Evolutionary conservation across 2,113 vertebrate genomes (phyloP).

Genomic region (Hippocampus abdominalis): DNA sequence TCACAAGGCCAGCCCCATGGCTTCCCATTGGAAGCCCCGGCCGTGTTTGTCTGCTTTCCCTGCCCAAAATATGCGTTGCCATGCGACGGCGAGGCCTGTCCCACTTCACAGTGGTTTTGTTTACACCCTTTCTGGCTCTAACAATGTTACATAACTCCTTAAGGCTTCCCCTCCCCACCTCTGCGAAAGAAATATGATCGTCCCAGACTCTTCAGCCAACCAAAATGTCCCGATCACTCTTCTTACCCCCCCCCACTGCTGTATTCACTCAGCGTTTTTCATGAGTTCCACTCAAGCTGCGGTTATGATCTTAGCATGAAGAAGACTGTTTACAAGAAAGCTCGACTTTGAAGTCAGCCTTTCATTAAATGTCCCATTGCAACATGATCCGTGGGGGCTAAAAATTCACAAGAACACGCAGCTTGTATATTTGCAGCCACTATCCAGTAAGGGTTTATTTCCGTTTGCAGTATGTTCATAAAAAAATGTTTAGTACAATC

Average conservation of each 20-base stretch:
- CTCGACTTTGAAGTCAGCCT: conserved; percentile 18
- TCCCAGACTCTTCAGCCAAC: conserved; percentile 33
- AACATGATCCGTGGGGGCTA: conserved; percentile 8
- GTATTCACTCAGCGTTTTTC: conserved; percentile 8
- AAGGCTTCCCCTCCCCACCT: conserved; percentile 54
- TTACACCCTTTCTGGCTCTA: conserved; percentile 69
- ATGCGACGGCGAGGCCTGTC: conserved; percentile 72
- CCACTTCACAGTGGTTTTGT: conserved; percentile 60
- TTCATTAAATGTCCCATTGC: conserved; percentile 13
- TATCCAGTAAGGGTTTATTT: neutral
- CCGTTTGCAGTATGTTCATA: neutral
- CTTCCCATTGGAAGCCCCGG: conserved; percentile 69
- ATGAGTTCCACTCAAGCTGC: neutral
- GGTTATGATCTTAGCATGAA: conserved; percentile 1
- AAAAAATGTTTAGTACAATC: neutral
- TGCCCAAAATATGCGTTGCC: conserved; percentile 78
- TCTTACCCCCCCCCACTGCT: conserved; percentile 24
- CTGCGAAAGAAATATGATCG: conserved; percentile 53
- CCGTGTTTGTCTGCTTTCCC: conserved; percentile 68
- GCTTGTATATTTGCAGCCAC: neutral
- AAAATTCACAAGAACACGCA: neutral
- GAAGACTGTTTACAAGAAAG: conserved; percentile 19
- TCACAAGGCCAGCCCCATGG: conserved; percentile 62
- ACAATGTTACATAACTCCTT: conserved; percentile 66
- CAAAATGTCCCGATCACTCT: conserved; percentile 31